Percentiles rank a stretch among this genome's conserved stretches.
Conservation (phyloP, 2,113 vertebrate species). For the Pseudorasbora parva region DNA sequence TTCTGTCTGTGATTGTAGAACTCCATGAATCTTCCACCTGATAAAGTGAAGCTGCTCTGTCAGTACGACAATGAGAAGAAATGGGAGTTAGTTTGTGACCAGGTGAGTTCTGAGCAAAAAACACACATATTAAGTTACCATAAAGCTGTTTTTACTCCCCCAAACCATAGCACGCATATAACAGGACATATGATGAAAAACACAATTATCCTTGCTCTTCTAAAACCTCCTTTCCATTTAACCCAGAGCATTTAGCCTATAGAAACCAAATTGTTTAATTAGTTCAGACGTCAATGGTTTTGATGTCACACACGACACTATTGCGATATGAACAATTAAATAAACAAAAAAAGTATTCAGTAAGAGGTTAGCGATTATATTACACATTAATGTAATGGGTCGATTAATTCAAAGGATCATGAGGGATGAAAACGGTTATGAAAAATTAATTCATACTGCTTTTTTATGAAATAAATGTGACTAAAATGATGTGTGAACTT, state of each 20-base stretch:
- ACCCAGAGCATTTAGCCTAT: not conserved
- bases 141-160: not conserved
- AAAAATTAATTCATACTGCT: not conserved
- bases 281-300: too few species aligned
- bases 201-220: not conserved
- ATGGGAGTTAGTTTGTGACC: slow-evolving; percentile 58
- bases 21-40: slow-evolving; percentile 60
- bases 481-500: not conserved
- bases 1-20: slow-evolving; percentile 37
- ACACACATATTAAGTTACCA: not conserved
- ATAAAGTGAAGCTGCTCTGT: slow-evolving; percentile 53
- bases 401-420: not conserved
- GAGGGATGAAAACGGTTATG: not conserved
- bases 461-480: not conserved
- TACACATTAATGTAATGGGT: not conserved
- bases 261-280: too few species aligned
- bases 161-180: not conserved
- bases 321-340: not conserved
- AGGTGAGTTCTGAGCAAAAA: slow-evolving; percentile 26
- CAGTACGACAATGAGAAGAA: slow-evolving; percentile 57
- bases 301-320: too few species aligned
- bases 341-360: not conserved
- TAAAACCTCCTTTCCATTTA: not conserved
- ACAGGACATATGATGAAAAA: not conserved
- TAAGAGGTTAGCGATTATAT: not conserved